These are phyloP conservation scores for Macrotis lagotis DNA, from an alignment of 2,113 vertebrate genomes.

Conservation along the genomic window DNA sequence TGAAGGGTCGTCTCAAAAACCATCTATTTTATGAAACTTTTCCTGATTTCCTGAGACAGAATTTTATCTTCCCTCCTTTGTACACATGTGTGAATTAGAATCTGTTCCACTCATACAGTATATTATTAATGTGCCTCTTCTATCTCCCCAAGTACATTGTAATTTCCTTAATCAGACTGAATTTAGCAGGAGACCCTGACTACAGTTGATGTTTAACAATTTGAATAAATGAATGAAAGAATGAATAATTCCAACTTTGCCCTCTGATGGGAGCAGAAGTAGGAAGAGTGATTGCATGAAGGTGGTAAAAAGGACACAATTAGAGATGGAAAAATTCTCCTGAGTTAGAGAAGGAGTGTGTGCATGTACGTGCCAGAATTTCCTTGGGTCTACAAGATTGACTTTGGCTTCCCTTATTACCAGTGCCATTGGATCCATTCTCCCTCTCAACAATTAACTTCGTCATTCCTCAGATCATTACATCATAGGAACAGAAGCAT, in stretches of 20 bases:
- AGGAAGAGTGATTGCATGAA: neutral
- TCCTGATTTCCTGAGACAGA: neutral
- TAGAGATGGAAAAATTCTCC: too few species aligned
- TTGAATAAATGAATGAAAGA: neutral
- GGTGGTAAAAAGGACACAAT: neutral
- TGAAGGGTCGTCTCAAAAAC: neutral
- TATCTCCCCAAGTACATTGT: neutral
- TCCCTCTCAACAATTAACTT: neutral
- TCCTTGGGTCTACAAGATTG: neutral
- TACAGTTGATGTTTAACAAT: neutral
- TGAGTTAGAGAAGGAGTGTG: neutral
- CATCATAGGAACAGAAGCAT: neutral
- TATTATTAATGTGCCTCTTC: accelerated
- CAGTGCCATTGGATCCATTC: accelerated
- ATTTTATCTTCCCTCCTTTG: neutral
- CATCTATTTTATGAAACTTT: neutral
- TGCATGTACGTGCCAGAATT: neutral
- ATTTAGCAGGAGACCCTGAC: neutral
- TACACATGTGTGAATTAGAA: neutral
- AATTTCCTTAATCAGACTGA: neutral
- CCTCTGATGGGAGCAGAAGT: neutral
- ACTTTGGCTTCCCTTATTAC: neutral
- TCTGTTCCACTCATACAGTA: accelerated
- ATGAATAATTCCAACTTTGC: neutral
- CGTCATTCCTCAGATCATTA: neutral